Evolutionary conservation across 2,888 invertebrate species (phyloP).

Genomic region (Helicoverpa assulta): DNA sequence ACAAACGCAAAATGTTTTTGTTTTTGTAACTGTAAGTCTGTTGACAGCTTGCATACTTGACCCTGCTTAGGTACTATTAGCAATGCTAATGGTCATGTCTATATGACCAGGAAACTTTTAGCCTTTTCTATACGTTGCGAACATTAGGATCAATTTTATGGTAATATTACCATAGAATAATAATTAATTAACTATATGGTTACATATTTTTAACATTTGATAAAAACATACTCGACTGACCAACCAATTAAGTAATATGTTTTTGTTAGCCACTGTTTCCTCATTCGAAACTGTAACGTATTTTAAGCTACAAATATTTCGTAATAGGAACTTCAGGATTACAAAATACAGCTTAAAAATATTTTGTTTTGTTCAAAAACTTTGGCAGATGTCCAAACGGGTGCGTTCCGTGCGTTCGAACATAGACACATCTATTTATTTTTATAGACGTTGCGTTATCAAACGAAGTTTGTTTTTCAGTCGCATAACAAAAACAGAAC

Average conservation of each 20-base stretch:
- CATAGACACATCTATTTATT: slow-evolving; percentile 63
- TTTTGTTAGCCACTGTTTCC: background rate
- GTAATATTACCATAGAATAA: background rate
- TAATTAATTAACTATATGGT: background rate
- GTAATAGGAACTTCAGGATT: slow-evolving; percentile 15
- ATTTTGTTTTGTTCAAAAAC: slow-evolving; percentile 48
- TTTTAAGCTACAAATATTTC: background rate
- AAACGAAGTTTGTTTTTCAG: slow-evolving; percentile 11
- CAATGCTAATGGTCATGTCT: slow-evolving; percentile 62
- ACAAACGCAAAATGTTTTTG: slow-evolving; percentile 45
- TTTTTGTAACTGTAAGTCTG: slow-evolving; percentile 57
- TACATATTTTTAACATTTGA: background rate
- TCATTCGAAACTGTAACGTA: background rate
- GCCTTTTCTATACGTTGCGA: slow-evolving; percentile 1
- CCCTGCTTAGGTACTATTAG: slow-evolving; percentile 66
- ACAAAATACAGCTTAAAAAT: slow-evolving; percentile 28
- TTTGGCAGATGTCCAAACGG: slow-evolving; percentile 69
- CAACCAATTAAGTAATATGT: background rate
- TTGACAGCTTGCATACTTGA: slow-evolving; percentile 68
- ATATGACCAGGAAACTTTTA: slow-evolving; percentile 30
- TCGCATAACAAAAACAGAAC: slow-evolving; percentile 24
- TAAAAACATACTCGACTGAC: background rate
- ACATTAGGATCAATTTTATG: background rate
- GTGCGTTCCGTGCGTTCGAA: slow-evolving; percentile 52
- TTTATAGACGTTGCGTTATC: slow-evolving; percentile 57